A percentile compares a stretch with the other conserved stretches of the same genome.
These are phyloP conservation scores for Ochotona princeps DNA, from an alignment of 2,113 vertebrate genomes.

Conservation along the genomic window DNA sequence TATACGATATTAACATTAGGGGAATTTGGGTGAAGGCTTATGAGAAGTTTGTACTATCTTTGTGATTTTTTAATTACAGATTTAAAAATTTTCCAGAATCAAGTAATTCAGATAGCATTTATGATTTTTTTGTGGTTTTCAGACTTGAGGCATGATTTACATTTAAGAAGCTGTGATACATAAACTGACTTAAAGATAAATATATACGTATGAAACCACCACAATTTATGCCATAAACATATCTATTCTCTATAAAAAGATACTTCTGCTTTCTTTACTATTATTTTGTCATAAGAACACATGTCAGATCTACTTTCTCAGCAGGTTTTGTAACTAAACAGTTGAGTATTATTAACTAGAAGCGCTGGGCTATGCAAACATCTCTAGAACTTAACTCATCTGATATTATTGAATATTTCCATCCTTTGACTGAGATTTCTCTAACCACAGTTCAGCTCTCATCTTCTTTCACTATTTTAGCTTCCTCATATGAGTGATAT, in stretches of 20 bases:
- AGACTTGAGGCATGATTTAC: background rate
- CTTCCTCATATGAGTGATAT: background rate
- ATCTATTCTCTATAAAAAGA: background rate
- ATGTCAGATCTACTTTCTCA: background rate
- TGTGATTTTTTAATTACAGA: background rate
- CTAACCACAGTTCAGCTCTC: background rate
- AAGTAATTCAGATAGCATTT: background rate
- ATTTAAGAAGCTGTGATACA: background rate
- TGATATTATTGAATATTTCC: background rate
- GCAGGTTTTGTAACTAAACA: background rate
- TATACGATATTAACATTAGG: background rate
- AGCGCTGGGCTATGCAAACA: background rate
- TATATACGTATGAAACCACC: background rate
- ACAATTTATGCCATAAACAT: background rate
- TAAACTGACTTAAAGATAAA: background rate
- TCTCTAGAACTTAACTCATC: background rate
- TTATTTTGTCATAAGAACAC: background rate
- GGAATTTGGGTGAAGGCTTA: background rate
- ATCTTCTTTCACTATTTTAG: background rate
- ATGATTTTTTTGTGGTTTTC: background rate
- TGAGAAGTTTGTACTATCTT: background rate
- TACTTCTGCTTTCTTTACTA: background rate
- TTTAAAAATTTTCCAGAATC: background rate
- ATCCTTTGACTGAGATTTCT: background rate
- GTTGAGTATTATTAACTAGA: background rate